These are phyloP conservation scores for Heliocidaris tuberculata DNA, from an alignment of 35 echinoderm and acorn worm genomes.

Conservation along the genomic window DNA sequence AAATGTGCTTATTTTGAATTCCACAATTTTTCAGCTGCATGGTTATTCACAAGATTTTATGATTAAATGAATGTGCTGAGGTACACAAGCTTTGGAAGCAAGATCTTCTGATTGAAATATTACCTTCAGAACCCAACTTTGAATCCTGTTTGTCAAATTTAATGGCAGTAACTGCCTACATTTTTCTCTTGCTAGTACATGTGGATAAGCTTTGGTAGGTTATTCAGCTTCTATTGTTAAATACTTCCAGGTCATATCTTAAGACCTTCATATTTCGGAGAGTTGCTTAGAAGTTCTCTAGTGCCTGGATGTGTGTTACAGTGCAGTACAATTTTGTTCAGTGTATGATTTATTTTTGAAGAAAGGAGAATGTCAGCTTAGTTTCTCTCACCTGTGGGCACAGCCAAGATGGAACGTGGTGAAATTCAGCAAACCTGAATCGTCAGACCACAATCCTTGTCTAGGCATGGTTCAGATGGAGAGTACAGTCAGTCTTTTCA, in stretches of 20 bases:
- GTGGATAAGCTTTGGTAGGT: background rate
- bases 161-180: background rate
- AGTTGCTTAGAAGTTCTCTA: background rate
- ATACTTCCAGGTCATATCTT: background rate
- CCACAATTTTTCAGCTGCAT: background rate
- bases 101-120: background rate
- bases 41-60: background rate
- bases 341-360: background rate
- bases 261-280: too few relatives aligned
- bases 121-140: too few relatives aligned
- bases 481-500: background rate
- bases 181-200: background rate
- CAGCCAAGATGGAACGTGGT: background rate
- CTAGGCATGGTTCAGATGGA: background rate
- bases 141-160: background rate
- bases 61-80: background rate
- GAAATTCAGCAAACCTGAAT: background rate
- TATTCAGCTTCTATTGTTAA: background rate
- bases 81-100: background rate
- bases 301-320: background rate
- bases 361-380: background rate
- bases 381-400: background rate
- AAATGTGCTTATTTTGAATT: background rate
- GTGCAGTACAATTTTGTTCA: background rate
- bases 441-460: slow-evolving; percentile 8